Evolutionary conservation across 2,888 invertebrate genomes (phyloP), one percentile per base, ranked within the genome.

Genomic region (Trachelus stipa): DNA sequence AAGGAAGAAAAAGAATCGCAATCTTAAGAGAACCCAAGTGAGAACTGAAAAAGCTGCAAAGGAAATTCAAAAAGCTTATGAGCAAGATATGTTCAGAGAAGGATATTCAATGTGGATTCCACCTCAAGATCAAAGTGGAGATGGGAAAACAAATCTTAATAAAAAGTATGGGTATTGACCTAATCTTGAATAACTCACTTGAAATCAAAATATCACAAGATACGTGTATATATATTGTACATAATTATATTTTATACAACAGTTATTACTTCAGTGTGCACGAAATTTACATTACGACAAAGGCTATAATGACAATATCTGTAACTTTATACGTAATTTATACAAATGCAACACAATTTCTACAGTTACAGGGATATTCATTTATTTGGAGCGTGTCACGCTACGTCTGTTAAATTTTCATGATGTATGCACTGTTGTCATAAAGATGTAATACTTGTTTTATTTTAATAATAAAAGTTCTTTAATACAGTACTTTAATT

Each of bases 71-170:
- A 84, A 84, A 77, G 93, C 37, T 33, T 87, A 93, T 78, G 92
- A 93, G 15, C 88, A 91, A 56, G 91, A 90, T 33, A 56, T 81
- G 12, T 84, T 85, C 40, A 81, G 83, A 69, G 94, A 94, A 79
- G 94, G 96, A 87, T 96, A 96, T 90, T 95, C 94, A 12, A 94
- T 94, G 87, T 97, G 97, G 97, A 91, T 96, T 69, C 97, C 97
- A 4, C 97, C 97, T 1, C 86, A 92, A 83, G 93, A 94, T 87
- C 97, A 97, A 91, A 93, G 93, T 73, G 96, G 96, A 1, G 97
- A 97, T 92, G 97, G 97, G 9, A 93, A 94, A 84, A 97, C 96
- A 2, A 93, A 93, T 85, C 92, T 97, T 68, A 97, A 97, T 92
- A 95, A 95, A 68, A 96, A 96, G 91, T 95, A 93, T 89, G 96